Evolutionary conservation across 2,888 invertebrate species (phyloP).

Genomic region (Stictocephala bisonia): DNA sequence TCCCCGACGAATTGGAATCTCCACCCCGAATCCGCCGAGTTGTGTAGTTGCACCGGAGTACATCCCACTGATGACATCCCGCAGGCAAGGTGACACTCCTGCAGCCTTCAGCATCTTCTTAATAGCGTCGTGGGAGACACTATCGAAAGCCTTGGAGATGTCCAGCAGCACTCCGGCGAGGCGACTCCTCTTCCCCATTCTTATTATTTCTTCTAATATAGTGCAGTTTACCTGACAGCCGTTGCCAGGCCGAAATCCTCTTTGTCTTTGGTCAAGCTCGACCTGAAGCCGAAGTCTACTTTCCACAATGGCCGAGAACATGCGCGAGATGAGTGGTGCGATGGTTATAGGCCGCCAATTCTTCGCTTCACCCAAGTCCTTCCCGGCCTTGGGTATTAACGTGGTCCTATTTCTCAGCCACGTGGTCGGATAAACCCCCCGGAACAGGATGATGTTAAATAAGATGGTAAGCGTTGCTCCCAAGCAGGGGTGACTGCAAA

Average conservation of each 20-base stretch:
- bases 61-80: not conserved
- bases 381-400: no score
- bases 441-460: no score
- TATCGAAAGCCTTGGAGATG: not conserved
- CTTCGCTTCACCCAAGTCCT: no score
- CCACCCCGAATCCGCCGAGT: not conserved
- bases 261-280: no score
- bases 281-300: no score
- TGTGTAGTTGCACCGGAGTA: not conserved
- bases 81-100: not conserved
- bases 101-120: not conserved
- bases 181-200: not conserved
- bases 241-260: constrained; percentile 11
- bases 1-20: not conserved
- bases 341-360: no score
- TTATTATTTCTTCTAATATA: not conserved
- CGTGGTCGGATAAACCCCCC: no score
- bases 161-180: constrained; percentile 5
- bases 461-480: no score
- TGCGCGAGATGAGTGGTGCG: no score
- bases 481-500: no score
- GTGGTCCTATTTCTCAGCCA: no score
- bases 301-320: no score
- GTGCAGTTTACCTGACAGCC: constrained; percentile 20
- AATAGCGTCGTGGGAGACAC: not conserved